These are phyloP conservation scores for Rhagium mordax DNA, from an alignment of 2,888 invertebrate genomes.

Conservation along the genomic window DNA sequence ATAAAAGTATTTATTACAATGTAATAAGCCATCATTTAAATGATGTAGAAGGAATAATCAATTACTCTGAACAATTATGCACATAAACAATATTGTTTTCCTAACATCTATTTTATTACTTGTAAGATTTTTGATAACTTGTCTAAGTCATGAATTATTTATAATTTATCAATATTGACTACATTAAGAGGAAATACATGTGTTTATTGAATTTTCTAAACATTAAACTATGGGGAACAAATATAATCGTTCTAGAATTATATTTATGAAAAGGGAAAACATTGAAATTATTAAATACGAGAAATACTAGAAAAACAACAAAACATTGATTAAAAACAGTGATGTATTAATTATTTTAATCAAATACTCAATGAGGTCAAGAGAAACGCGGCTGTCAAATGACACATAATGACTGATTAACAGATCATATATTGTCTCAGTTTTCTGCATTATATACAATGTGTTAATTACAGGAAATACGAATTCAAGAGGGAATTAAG, in stretches of 20 bases:
- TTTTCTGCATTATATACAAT: no score
- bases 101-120: neutral
- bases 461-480: no score
- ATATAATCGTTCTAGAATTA: neutral
- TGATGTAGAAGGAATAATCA: neutral
- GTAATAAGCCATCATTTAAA: neutral
- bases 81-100: neutral
- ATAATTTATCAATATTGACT: neutral
- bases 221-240: neutral
- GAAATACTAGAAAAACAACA: neutral
- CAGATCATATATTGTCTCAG: neutral
- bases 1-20: constrained; percentile 2
- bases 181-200: neutral
- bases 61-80: neutral
- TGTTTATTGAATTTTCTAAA: neutral
- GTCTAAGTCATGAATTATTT: neutral
- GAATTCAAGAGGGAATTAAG: no score
- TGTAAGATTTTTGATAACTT: neutral
- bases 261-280: neutral
- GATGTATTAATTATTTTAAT: neutral
- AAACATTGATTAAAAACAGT: neutral
- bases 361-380: neutral
- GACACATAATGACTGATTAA: neutral
- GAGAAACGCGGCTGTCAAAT: neutral
- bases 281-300: neutral